Conservation (phyloP, 2,797 vertebrate genomes). For the Triplophysa yarkandensis region DNA sequence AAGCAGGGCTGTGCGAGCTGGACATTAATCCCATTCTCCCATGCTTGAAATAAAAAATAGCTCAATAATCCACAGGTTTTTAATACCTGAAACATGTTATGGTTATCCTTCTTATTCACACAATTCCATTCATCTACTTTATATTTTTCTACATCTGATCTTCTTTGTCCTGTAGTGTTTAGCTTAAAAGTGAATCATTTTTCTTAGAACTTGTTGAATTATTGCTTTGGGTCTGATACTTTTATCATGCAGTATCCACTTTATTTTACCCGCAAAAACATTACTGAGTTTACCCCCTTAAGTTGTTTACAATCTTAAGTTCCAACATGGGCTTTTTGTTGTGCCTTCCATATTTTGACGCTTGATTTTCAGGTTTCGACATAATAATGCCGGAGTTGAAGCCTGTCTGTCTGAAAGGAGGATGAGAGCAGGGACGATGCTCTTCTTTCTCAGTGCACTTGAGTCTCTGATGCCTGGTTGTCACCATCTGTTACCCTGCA, state of each 20-base stretch:
- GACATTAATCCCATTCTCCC: conserved; percentile 33
- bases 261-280: too few relatives aligned
- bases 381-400: background rate
- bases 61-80: conserved; percentile 24
- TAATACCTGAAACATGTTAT: conserved; percentile 20
- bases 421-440: background rate
- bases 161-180: background rate
- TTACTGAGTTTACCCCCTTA: background rate
- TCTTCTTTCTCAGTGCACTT: background rate
- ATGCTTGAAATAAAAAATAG: conserved; percentile 22
- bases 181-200: background rate
- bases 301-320: too few relatives aligned
- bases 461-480: conserved; percentile 46
- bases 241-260: too few relatives aligned
- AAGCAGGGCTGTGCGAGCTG: conserved; percentile 12
- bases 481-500: conserved; percentile 59
- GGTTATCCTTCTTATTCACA: background rate
- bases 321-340: too few relatives aligned
- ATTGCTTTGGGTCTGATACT: background rate
- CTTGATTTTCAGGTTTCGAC: conserved; percentile 5
- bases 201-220: background rate
- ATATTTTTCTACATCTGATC: background rate
- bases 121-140: background rate
- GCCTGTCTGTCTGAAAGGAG: background rate
- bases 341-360: background rate